Base-by-base conservation (phyloP, 2,888 invertebrate genomes). In the Tridacna crocea region DNA sequence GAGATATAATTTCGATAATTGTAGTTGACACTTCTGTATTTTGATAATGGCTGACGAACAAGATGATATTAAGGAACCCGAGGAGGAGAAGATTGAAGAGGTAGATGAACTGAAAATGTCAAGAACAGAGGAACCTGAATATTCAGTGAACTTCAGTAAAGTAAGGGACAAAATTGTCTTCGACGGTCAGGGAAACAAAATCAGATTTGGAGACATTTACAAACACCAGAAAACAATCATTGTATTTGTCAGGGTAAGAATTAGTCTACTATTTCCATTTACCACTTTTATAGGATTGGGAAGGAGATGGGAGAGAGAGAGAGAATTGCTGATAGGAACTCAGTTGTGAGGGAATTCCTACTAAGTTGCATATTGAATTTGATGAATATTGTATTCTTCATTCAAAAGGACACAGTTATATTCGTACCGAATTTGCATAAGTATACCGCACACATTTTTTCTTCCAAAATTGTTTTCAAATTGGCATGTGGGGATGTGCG, bases 181-280 rank as follows among this genome's bases (percentile, higher is more conserved):
- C 72, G 92, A 93, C 82, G 91, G 91, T 74, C 80, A 83, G 72
- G 93, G 92, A 11, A 91, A 90, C 77, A 89, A 91, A 85, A 90
- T 92, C 15, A 81, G 86, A 47, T 92, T 93, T 82, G 89, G 90
- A 12, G 93, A 92, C 60, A 88, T 93, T 36, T 93, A 91, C 79
- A 91, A 89, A 80, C 83, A 89, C 48, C 91, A 93, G 82, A 93
- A 93, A 82, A 92, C 93, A 12, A 90, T 93, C 36, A 84, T 92
- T 60, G 77, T 92, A 1, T 92, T 93, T 79, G 87, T 88, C 55
- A 79, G 93, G 88, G 93, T 93, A 85, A 82, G 90, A 80, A 66
- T 66, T 66, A 15, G 26, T 3, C 19, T 22, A 61, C 10, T 61
- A 2, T 4, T 36, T 36, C n/a, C 36, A 36, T 36, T 36, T 36